These are phyloP conservation scores for Cyclophora punctaria DNA, from an alignment of 2,888 invertebrate genomes.

Conservation along the genomic window DNA sequence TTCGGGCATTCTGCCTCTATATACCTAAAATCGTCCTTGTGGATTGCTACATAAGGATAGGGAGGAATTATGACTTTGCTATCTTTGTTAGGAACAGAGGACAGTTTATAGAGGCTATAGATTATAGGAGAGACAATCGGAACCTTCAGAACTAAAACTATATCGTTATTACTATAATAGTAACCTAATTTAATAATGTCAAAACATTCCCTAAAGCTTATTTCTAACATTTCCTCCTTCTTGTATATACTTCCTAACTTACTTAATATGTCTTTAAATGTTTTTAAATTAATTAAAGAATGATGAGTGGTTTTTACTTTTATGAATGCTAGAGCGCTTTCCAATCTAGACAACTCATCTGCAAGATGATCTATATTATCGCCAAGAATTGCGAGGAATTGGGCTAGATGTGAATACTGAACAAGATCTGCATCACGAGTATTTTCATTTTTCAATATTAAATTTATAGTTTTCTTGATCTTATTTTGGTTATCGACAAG, in stretches of 20 bases:
- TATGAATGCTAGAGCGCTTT: slow-evolving; percentile 3
- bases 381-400: slow-evolving; percentile 1
- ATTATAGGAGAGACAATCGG: slow-evolving; percentile 1
- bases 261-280: slow-evolving; percentile 8
- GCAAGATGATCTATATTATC: neutral
- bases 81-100: slow-evolving; percentile 9
- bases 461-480: slow-evolving; percentile 5
- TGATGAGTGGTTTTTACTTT: neutral
- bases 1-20: slow-evolving; percentile 1
- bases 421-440: neutral
- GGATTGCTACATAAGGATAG: slow-evolving; percentile 11
- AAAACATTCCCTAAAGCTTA: slow-evolving; percentile 14
- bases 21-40: slow-evolving; percentile 9
- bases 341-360: neutral
- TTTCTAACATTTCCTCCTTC: slow-evolving; percentile 10
- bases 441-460: slow-evolving; percentile 2
- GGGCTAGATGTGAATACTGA: slow-evolving; percentile 9
- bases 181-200: slow-evolving; percentile 11
- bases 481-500: slow-evolving; percentile 10
- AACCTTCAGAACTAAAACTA: slow-evolving; percentile 3
- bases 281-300: neutral
- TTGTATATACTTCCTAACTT: slow-evolving; percentile 11
- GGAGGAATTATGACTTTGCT: slow-evolving; percentile 8
- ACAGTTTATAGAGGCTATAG: slow-evolving; percentile 5
- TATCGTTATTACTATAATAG: neutral